Percentiles rank a stretch among this genome's conserved stretches.
Conservation (phyloP, 2,797 vertebrate genomes). For the Pangasius mekongensis region DNA sequence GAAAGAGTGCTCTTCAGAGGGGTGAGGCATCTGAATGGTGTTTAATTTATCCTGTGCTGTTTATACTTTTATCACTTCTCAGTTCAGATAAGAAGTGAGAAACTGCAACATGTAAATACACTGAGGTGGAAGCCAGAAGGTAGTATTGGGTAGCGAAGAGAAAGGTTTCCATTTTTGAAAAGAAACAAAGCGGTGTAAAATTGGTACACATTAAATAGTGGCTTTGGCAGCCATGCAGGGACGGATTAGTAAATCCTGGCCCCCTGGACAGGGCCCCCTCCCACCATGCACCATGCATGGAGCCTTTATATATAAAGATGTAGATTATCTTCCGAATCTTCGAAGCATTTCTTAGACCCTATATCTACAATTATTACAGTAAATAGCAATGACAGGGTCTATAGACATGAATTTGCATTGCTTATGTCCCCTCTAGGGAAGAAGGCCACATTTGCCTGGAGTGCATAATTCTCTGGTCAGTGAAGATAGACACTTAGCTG, state of each 20-base stretch:
- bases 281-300: background rate
- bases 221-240: background rate
- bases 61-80: background rate
- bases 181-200: background rate
- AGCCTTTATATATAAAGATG: too few relatives aligned
- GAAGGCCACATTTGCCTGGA: background rate
- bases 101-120: background rate
- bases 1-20: background rate
- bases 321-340: too few relatives aligned
- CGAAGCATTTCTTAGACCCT: background rate
- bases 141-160: background rate
- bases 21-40: background rate
- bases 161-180: background rate
- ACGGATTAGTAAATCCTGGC: background rate
- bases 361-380: constrained; percentile 4
- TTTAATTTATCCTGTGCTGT: background rate
- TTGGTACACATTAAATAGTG: background rate
- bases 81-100: background rate
- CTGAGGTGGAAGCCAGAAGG: background rate
- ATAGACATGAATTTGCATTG: background rate
- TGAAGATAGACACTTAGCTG: constrained; percentile 25
- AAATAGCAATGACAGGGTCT: constrained; percentile 15
- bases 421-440: constrained; percentile 1
- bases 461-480: constrained; percentile 25
- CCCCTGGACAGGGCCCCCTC: background rate